Evolutionary conservation across 2,797 vertebrate genomes (phyloP), one percentile per base, ranked within the genome.

Genomic region (Pantherophis alleghaniensis): DNA sequence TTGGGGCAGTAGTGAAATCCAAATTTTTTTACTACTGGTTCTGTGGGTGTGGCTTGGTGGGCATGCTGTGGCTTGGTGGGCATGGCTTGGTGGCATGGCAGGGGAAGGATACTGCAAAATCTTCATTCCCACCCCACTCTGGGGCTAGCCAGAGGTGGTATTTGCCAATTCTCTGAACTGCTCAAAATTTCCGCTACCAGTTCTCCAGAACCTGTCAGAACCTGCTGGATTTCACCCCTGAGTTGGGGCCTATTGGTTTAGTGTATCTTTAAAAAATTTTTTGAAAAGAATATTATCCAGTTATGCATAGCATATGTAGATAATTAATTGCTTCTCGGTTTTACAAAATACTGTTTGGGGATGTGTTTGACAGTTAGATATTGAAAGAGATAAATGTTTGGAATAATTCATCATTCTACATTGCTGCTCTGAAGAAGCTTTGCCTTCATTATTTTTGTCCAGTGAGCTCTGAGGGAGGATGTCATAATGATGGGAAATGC

Each of bases 401-500:
- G 90, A 87, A 79, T 6, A 69, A 87, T 91, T 56, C 86, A 57
- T 90, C 32, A 59, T 69, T 56, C 79, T 94, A 86, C 59, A 59
- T 14, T 51, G 92, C 60, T 93, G 24, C 88, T 90, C 92, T 89
- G 95, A 89, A 91, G 91, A 87, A 56, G 59, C 26, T 53, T 11
- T 66, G 18, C 59, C 0, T 91, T 0, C 94, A 86, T 89, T 95
- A 32, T 96, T 92, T 42, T 94, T 95, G 93, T 14, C 11, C 97
- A 98, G 98, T 98, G 92, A 98, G 96, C 53, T 99, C 98, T 90
- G 97, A 98, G 2, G 98, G 97, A 37, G 98, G 98, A 90, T 99
- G 98, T 63, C 98, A 98, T 96, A 99, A 99, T 13, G 98, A 98
- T 47, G 98, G 98, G 0, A 98, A 98, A 55, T 99, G 98, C 61